Conservation (phyloP, 2,797 vertebrate genomes). For the Hoplostethus atlanticus region DNA sequence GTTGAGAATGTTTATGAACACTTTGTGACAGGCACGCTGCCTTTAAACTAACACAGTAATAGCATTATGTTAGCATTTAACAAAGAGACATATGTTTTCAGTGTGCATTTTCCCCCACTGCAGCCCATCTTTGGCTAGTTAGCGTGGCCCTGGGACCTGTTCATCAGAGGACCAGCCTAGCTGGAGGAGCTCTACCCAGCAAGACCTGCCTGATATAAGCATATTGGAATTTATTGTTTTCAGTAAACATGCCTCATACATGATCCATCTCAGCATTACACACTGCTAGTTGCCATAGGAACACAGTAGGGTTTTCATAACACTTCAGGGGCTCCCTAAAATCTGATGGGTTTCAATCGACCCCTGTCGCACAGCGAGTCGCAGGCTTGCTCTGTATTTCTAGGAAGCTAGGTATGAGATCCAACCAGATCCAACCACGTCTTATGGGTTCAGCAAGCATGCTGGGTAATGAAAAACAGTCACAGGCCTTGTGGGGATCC, state of each 20-base stretch:
- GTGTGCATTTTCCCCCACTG: conserved; percentile 37
- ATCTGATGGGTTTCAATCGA: conserved; percentile 49
- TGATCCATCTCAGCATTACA: conserved; percentile 68
- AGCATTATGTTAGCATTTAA: conserved; percentile 46
- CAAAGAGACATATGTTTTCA: conserved; percentile 59
- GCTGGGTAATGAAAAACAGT: conserved; percentile 75
- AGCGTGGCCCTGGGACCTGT: conserved; percentile 43
- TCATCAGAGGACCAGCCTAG: conserved; percentile 40
- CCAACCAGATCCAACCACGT: conserved; percentile 45
- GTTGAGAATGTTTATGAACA: conserved; percentile 55
- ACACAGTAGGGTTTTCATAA: conserved; percentile 76
- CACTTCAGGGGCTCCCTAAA: conserved; percentile 57
- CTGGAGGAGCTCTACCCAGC: conserved; percentile 34
- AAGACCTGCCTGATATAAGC: conserved; percentile 70
- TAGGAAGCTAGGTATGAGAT: conserved; percentile 49
- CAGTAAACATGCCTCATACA: conserved; percentile 75
- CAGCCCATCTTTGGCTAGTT: conserved; percentile 60
- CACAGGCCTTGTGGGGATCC: conserved; percentile 52
- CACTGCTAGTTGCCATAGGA: conserved; percentile 70
- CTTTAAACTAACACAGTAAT: conserved; percentile 57
- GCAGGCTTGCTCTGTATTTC: conserved; percentile 31
- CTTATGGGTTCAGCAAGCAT: conserved; percentile 55
- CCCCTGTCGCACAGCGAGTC: conserved; percentile 41
- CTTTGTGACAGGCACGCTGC: conserved; percentile 42
- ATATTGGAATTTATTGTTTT: conserved; percentile 84